These are phyloP conservation scores for Oligia strigilis DNA, from an alignment of 2,888 invertebrate genomes.

Conservation along the genomic window DNA sequence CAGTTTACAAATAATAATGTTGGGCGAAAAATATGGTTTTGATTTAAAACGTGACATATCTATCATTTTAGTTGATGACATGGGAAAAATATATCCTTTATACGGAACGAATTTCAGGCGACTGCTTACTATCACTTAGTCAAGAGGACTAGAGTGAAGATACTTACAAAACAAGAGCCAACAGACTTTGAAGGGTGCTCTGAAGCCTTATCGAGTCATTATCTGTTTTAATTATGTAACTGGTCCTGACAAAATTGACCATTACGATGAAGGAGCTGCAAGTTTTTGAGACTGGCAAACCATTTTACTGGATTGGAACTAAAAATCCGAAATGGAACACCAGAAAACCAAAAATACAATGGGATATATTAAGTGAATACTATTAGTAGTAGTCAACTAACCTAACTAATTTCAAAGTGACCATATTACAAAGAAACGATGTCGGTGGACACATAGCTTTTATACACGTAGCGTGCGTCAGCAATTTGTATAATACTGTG, in stretches of 20 bases:
- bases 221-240: background rate
- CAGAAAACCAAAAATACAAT: background rate
- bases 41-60: conserved; percentile 46
- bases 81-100: background rate
- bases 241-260: background rate
- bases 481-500: conserved; percentile 55
- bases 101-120: background rate
- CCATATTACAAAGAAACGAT: conserved; percentile 24
- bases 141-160: background rate
- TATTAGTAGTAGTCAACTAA: background rate
- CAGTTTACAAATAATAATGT: conserved; percentile 31
- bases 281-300: background rate
- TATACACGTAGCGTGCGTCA: conserved; percentile 40
- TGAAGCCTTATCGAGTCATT: background rate
- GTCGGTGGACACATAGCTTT: conserved; percentile 23
- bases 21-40: conserved; percentile 8
- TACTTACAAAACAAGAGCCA: background rate
- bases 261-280: background rate
- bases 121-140: background rate
- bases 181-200: background rate
- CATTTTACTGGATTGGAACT: too few relatives aligned
- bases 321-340: background rate
- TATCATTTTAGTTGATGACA: conserved; percentile 24
- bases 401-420: conserved; percentile 11
- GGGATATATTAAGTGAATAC: background rate